Evolutionary conservation across 2,113 vertebrate species (phyloP), one percentile per base, ranked within the genome.

Genomic region (Sigmodon hispidus): DNA sequence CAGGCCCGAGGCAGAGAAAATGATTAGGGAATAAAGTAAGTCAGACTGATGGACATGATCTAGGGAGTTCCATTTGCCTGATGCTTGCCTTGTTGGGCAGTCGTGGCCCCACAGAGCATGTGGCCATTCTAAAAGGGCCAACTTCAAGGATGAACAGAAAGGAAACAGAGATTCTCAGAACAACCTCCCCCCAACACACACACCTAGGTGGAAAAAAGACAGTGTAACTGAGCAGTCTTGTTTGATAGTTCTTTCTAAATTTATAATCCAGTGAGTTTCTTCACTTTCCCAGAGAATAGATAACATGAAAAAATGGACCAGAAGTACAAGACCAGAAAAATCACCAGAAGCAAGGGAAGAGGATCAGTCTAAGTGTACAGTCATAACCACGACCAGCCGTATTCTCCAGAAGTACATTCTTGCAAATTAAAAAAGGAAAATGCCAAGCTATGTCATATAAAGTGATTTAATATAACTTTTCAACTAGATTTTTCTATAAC

Each of bases 391-490:
- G 34, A 29, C 48, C 59, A n/a, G 45, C 59, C 36, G 15, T 45
- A 3, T 93, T 86, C 80, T 94, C 52, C 59, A 77, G 70, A 95
- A 91, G 89, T 29, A 84, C 26, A 85, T 22, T 22, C 92, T 40
- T 43, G 36, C 59, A 73, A 83, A 83, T 76, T 83, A 72, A 87
- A 83, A 79, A 48, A 79, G 43, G 63, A 90, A 73, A 86, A 96
- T 48, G 92, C 88, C 75, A 93, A 93, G 31, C 63, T 90, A 65
- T 19, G 75, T 70, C 40, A 52, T 29, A 34, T 36, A 86, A 93
- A 95, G 50, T 57, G 83, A 93, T 77, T 87, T 91, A 87, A 83
- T 95, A 11, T 65, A 84, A 90, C 55, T 94, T 96, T 91, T n/a
- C 79, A 81, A 77, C 73, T 90, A 61, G 34, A 85, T 91, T 90